These are phyloP conservation scores for Epinephelus cyanopodus DNA, from an alignment of 2,113 vertebrate genomes.

Conservation along the genomic window DNA sequence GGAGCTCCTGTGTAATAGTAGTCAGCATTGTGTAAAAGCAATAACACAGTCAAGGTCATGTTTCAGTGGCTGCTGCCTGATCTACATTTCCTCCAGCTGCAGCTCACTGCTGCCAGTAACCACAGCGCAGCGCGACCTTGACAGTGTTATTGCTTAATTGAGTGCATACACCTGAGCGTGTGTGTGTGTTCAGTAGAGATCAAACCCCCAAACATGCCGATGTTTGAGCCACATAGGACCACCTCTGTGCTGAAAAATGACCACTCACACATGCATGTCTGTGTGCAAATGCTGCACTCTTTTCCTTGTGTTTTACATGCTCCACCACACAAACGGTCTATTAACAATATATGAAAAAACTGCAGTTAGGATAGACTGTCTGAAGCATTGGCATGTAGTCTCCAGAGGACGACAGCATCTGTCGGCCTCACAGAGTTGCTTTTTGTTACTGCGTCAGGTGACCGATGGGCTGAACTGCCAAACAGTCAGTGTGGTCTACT, in stretches of 20 bases:
- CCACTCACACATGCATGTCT: neutral
- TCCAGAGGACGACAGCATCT: neutral
- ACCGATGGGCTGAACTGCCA: slow-evolving; percentile 39
- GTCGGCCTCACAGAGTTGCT: neutral
- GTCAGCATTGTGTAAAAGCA: slow-evolving; percentile 17
- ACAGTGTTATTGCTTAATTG: slow-evolving; percentile 45
- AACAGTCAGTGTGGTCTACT: slow-evolving; percentile 46
- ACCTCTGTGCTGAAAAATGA: neutral
- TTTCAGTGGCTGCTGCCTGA: slow-evolving; percentile 18
- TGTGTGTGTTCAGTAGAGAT: slow-evolving; percentile 41
- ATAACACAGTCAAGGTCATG: slow-evolving; percentile 47
- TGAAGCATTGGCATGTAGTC: neutral
- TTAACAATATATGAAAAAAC: neutral
- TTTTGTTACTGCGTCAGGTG: slow-evolving; percentile 45
- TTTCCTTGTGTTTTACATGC: neutral
- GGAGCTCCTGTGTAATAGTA: neutral
- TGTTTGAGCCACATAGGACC: slow-evolving; percentile 1
- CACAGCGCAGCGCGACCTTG: slow-evolving; percentile 46
- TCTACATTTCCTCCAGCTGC: slow-evolving; percentile 62
- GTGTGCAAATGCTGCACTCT: neutral
- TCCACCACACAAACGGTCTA: neutral
- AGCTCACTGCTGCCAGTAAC: slow-evolving; percentile 36
- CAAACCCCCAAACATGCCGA: slow-evolving; percentile 16
- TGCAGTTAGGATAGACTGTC: neutral
- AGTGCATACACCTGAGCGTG: slow-evolving; percentile 50